Percentiles rank a stretch among this genome's conserved stretches.
Evolutionary conservation across 1,140 invertebrate genomes (phyloP).

Genomic region (Ceratina australensis): DNA sequence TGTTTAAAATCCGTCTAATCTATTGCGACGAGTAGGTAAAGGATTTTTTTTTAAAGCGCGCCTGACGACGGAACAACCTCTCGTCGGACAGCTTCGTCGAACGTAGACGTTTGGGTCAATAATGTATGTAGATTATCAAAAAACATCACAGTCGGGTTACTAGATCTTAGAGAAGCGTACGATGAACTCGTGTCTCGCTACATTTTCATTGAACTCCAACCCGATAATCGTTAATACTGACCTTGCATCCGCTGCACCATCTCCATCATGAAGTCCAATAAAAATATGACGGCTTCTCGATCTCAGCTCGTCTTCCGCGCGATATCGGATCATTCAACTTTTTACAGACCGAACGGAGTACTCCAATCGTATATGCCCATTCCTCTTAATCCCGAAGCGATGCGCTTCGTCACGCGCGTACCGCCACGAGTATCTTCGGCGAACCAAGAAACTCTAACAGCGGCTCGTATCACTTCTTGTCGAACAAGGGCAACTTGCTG

Average conservation of each 20-base stretch:
- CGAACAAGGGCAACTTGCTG: conserved; percentile 91
- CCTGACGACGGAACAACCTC: not conserved
- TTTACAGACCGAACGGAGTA: not conserved
- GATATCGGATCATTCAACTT: not conserved
- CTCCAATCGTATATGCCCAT: conserved; percentile 1
- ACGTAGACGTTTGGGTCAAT: conserved; percentile 55
- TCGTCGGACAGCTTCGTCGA: conserved; percentile 36
- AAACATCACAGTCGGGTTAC: conserved; percentile 73
- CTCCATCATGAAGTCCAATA: not conserved
- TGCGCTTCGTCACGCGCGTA: not conserved
- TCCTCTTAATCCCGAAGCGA: not conserved
- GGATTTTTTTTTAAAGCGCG: conserved; percentile 9
- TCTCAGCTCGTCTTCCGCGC: not conserved
- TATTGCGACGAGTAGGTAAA: conserved; percentile 9
- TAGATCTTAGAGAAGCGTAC: conserved; percentile 63
- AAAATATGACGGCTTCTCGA: conserved; percentile 3
- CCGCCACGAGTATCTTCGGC: not conserved
- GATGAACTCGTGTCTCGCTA: conserved; percentile 11
- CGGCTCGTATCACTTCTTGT: conserved; percentile 82
- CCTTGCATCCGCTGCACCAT: too few relatives aligned
- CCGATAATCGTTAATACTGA: not conserved
- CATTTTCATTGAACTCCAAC: conserved; percentile 2
- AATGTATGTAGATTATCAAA: conserved; percentile 70
- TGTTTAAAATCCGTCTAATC: not conserved
- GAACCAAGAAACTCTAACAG: conserved; percentile 28